phyloP scores from a whole-genome alignment of 2,113 vertebrate genomes.

The Bubo bubo region DNA sequence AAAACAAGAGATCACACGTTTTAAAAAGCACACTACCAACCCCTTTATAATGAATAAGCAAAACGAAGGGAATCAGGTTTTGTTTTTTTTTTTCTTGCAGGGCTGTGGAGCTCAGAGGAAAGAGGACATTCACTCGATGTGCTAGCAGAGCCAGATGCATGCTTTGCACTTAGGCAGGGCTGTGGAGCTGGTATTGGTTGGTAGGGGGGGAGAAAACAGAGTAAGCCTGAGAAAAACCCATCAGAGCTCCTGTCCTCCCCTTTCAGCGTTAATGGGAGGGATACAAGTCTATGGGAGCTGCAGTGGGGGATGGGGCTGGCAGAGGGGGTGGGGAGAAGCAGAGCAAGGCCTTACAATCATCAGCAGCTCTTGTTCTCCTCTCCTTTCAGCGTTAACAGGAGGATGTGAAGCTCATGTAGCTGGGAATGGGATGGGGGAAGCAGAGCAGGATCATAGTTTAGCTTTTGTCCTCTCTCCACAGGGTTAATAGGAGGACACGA shows the following conservation, averaged over 20 bases:
- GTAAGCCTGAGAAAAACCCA: slow-evolving; percentile 58
- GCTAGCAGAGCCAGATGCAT: slow-evolving; percentile 10
- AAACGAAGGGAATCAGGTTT: background rate
- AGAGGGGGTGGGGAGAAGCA: slow-evolving; percentile 67
- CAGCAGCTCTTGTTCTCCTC: slow-evolving; percentile 60
- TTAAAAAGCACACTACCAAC: slow-evolving; percentile 21
- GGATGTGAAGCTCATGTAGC: slow-evolving; percentile 48
- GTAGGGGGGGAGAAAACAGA: background rate
- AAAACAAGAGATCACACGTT: slow-evolving; percentile 43
- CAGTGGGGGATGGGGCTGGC: slow-evolving; percentile 68
- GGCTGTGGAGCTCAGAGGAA: background rate
- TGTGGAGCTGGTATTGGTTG: slow-evolving; percentile 2
- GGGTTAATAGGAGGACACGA: slow-evolving; percentile 57
- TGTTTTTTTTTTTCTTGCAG: background rate
- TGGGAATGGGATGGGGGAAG: slow-evolving; percentile 28
- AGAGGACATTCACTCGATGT: background rate
- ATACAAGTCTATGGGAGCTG: slow-evolving; percentile 60
- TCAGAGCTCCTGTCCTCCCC: slow-evolving; percentile 60
- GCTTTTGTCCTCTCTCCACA: slow-evolving; percentile 60
- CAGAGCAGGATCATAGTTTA: slow-evolving; percentile 27
- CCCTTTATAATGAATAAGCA: slow-evolving; percentile 47
- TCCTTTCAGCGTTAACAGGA: slow-evolving; percentile 52
- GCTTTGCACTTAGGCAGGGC: slow-evolving; percentile 37
- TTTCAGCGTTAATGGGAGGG: slow-evolving; percentile 65
- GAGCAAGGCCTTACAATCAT: slow-evolving; percentile 63